These are phyloP conservation scores for Bombyx huttoni DNA, from an alignment of 2,888 invertebrate genomes.

Conservation along the genomic window DNA sequence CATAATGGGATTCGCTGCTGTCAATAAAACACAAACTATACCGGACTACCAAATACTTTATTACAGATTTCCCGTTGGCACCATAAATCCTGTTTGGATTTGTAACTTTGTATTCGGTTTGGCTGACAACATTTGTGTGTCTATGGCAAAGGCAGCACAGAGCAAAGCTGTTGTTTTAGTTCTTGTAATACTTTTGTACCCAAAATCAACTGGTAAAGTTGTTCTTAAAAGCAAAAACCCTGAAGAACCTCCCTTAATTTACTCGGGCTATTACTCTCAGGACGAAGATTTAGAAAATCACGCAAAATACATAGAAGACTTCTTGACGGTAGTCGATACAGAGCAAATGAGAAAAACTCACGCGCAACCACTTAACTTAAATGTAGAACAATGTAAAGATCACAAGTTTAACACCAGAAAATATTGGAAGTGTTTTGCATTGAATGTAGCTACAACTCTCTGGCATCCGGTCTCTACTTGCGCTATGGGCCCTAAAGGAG, in stretches of 20 bases:
- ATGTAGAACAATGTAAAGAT: slow-evolving; percentile 18
- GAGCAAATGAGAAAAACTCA: slow-evolving; percentile 19
- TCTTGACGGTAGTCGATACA: slow-evolving; percentile 21
- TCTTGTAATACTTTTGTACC: slow-evolving; percentile 24
- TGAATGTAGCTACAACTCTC: slow-evolving; percentile 68
- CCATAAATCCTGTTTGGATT: slow-evolving; percentile 17
- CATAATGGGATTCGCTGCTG: slow-evolving; percentile 27
- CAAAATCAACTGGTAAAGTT: slow-evolving; percentile 32
- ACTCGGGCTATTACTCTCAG: slow-evolving; percentile 19
- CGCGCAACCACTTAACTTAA: slow-evolving; percentile 17
- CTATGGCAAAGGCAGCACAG: slow-evolving; percentile 14
- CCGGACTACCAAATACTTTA: slow-evolving; percentile 35
- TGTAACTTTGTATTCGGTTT: slow-evolving; percentile 20
- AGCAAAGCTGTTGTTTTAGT: slow-evolving; percentile 13
- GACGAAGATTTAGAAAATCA: slow-evolving; percentile 22
- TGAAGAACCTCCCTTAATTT: slow-evolving; percentile 21
- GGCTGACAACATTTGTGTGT: slow-evolving; percentile 20
- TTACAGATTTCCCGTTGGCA: slow-evolving; percentile 17
- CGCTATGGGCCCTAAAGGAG: slow-evolving; percentile 31
- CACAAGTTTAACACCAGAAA: slow-evolving; percentile 17
- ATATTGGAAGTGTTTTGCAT: slow-evolving; percentile 34
- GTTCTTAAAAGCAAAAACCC: slow-evolving; percentile 23
- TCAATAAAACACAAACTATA: slow-evolving; percentile 25
- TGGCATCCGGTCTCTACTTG: slow-evolving; percentile 56
- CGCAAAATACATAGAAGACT: slow-evolving; percentile 22